Percentiles rank a stretch among this genome's conserved stretches.
These are phyloP conservation scores for Caenorhabditis uteleia DNA, from an alignment of 2,888 invertebrate genomes.

Conservation along the genomic window DNA sequence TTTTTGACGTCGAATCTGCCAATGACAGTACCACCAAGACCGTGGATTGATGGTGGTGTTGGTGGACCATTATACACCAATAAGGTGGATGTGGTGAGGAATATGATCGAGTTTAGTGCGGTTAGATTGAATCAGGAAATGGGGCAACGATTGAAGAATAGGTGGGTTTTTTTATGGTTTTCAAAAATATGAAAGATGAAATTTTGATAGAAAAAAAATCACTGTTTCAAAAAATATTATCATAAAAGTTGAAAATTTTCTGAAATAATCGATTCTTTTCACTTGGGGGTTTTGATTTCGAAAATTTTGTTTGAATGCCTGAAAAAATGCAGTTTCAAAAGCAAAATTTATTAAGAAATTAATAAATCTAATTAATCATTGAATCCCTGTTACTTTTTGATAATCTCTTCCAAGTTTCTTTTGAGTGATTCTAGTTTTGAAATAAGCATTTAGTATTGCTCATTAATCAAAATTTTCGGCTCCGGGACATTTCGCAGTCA, in stretches of 20 bases:
- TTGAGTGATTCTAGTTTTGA: not conserved
- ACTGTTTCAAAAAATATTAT: too few relatives aligned
- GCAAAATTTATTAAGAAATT: not conserved
- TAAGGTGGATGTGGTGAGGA: slow-evolving; percentile 41
- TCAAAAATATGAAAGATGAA: too few relatives aligned
- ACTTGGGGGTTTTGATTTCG: too few relatives aligned
- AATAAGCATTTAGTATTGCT: not conserved
- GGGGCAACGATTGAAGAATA: slow-evolving; percentile 23
- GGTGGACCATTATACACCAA: slow-evolving; percentile 60
- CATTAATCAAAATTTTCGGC: not conserved
- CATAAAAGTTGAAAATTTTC: too few relatives aligned
- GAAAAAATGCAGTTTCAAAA: too few relatives aligned
- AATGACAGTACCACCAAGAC: slow-evolving; percentile 65
- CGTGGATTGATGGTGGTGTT: slow-evolving; percentile 62
- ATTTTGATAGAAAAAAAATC: too few relatives aligned
- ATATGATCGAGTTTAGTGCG: slow-evolving; percentile 48
- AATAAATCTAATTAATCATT: too few relatives aligned
- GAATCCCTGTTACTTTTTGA: too few relatives aligned
- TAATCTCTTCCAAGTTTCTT: too few relatives aligned
- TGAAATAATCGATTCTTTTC: too few relatives aligned
- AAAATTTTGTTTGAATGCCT: too few relatives aligned
- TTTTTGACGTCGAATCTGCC: slow-evolving; percentile 60
- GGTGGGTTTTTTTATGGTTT: slow-evolving; percentile 1
- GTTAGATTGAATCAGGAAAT: slow-evolving; percentile 54
- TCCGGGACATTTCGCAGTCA: too few relatives aligned